Percentiles rank a stretch among this genome's conserved stretches.
These are phyloP conservation scores for Lepidothrix coronata DNA, from an alignment of 2,113 vertebrate species.

Conservation along the genomic window DNA sequence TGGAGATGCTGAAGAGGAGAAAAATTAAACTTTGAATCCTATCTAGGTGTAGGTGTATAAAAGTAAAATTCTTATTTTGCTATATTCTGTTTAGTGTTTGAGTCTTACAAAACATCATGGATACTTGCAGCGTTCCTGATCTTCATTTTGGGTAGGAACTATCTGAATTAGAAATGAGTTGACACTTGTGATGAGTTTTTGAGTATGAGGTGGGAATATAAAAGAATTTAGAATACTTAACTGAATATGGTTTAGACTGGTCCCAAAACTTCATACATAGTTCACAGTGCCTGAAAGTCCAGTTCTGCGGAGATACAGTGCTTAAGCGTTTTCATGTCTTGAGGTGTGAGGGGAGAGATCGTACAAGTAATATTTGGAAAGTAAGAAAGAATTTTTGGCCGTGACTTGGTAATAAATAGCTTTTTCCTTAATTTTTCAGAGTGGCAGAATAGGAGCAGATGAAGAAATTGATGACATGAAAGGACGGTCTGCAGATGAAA, in stretches of 20 bases:
- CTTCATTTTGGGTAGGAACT: neutral
- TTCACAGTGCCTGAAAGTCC: neutral
- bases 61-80: neutral
- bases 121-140: neutral
- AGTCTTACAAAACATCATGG: neutral
- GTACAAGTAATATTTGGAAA: neutral
- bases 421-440: conserved; percentile 74
- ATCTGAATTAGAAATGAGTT: neutral
- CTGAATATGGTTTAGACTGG: neutral
- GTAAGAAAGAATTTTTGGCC: neutral
- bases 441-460: conserved; percentile 96
- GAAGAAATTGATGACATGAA: conserved; percentile 90
- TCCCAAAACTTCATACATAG: neutral
- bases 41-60: neutral
- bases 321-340: neutral
- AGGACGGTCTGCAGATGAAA: conserved; percentile 83
- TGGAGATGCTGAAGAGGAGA: neutral
- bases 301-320: neutral
- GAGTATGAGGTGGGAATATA: neutral
- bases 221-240: neutral
- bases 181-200: neutral
- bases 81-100: neutral
- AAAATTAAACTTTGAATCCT: neutral
- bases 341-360: neutral
- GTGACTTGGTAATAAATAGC: neutral